Evolutionary conservation across 2,113 vertebrate genomes (phyloP).

Genomic region (Regulus satrapa): DNA sequence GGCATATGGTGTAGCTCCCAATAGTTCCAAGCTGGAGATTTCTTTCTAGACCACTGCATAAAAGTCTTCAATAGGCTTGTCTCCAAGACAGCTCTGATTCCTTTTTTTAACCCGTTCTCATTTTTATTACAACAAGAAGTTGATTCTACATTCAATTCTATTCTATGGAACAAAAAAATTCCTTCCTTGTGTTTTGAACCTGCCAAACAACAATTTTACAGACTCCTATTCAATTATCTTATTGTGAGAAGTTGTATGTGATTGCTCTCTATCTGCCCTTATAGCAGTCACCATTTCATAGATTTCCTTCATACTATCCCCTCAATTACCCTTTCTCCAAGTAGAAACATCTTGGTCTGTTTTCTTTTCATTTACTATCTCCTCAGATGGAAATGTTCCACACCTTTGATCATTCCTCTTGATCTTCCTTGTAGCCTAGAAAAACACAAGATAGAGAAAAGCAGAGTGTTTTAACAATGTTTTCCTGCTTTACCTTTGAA

Average conservation of each 20-base stretch:
- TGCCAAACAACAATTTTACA: not conserved
- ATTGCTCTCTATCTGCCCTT: not conserved
- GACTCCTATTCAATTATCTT: not conserved
- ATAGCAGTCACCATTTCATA: not conserved
- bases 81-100: not conserved
- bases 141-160: not conserved
- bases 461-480: not conserved
- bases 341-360: not conserved
- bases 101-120: not conserved
- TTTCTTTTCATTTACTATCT: not conserved
- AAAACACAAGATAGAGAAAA: not conserved
- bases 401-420: not conserved
- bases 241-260: not conserved
- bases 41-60: not conserved
- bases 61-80: not conserved
- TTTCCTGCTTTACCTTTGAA: not conserved
- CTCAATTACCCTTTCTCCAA: not conserved
- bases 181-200: not conserved
- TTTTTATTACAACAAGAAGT: not conserved
- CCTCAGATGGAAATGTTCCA: not conserved
- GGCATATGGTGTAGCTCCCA: not conserved
- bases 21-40: not conserved
- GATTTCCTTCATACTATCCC: not conserved
- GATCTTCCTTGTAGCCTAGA: not conserved
- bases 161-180: not conserved